A percentile compares a stretch with the other conserved stretches of the same genome.
phyloP scores from a whole-genome alignment of 2,888 invertebrate species.

The Luperina nickerlii region DNA sequence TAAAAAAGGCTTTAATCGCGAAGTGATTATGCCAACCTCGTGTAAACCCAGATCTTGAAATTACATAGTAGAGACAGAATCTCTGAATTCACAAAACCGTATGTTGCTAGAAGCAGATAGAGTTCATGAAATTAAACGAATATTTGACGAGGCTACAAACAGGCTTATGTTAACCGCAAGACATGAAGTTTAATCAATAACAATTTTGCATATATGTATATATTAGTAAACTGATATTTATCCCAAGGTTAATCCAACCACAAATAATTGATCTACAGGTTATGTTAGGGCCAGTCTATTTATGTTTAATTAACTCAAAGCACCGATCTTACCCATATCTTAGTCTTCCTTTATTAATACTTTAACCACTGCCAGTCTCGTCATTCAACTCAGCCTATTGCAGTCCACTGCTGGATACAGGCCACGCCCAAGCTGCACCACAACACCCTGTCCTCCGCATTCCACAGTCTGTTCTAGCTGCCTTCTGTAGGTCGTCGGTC shows the following conservation, averaged over 20 bases:
- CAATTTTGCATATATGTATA: constrained; percentile 21
- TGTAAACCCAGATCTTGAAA: background rate
- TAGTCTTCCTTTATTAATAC: background rate
- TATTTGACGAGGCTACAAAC: background rate
- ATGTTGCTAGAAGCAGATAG: background rate
- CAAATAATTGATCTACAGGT: constrained; percentile 18
- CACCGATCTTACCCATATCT: background rate
- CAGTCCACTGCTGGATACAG: background rate
- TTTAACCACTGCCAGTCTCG: background rate
- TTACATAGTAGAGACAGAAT: background rate
- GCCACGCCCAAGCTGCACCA: background rate
- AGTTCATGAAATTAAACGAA: background rate
- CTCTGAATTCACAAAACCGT: background rate
- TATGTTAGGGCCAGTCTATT: background rate
- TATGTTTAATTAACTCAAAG: background rate
- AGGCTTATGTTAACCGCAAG: constrained; percentile 23
- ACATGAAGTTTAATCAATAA: constrained; percentile 1
- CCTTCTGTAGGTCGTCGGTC: background rate
- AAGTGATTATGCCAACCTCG: too few species aligned
- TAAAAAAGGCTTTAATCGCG: too few species aligned
- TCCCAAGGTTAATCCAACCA: constrained; percentile 37
- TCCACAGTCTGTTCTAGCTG: background rate
- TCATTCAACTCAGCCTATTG: background rate
- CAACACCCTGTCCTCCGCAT: background rate
- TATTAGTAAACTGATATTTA: constrained; percentile 20